phyloP scores from a whole-genome alignment of 2,888 invertebrate species.

The Cheilosia scutellata region DNA sequence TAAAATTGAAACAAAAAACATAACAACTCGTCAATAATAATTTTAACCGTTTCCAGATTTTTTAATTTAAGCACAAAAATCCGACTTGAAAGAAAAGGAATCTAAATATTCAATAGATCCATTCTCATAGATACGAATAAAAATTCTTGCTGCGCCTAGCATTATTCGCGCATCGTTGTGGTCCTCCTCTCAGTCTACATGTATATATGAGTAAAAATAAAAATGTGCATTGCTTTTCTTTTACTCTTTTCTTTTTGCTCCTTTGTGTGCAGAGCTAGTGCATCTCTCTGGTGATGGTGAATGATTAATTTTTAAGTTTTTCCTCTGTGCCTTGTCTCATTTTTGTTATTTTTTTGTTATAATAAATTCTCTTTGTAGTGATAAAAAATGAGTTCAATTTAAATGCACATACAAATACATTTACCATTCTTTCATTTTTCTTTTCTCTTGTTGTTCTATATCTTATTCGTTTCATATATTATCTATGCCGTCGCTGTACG shows the following conservation, averaged over 20 bases:
- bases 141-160: slow-evolving; percentile 39
- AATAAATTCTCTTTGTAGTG: slow-evolving; percentile 70
- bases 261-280: slow-evolving; percentile 29
- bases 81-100: slow-evolving; percentile 18
- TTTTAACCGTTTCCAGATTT: slow-evolving; percentile 18
- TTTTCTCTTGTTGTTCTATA: slow-evolving; percentile 14
- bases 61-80: not conserved
- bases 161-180: slow-evolving; percentile 55
- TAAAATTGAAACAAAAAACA: not conserved
- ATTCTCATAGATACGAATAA: slow-evolving; percentile 12
- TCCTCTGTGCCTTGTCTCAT: slow-evolving; percentile 27
- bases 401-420: slow-evolving; percentile 69
- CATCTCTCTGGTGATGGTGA: slow-evolving; percentile 57
- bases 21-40: slow-evolving; percentile 13
- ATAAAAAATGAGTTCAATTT: slow-evolving; percentile 75
- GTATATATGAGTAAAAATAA: slow-evolving; percentile 35
- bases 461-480: slow-evolving; percentile 17
- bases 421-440: slow-evolving; percentile 41
- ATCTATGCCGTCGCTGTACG: slow-evolving; percentile 10
- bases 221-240: slow-evolving; percentile 34
- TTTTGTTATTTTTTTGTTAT: slow-evolving; percentile 40
- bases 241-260: slow-evolving; percentile 16
- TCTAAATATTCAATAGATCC: not conserved
- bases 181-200: not conserved
- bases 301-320: slow-evolving; percentile 69